Evolutionary conservation across 2,113 vertebrate species (phyloP).

Genomic region (Phycodurus eques): DNA sequence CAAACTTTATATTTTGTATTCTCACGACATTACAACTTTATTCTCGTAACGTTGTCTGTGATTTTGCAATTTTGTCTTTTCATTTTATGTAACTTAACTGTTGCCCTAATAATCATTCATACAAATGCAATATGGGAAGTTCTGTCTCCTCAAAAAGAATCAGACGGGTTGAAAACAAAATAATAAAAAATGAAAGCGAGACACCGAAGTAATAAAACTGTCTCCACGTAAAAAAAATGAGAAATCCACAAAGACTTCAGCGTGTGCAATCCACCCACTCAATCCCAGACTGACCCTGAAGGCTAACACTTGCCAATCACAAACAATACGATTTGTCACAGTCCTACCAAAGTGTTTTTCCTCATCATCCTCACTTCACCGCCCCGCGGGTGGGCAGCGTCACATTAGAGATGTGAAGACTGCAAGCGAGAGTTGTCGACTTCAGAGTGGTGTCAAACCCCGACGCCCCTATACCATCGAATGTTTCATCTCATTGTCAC

Average conservation of each 20-base stretch:
- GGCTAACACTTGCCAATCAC: slow-evolving; percentile 58
- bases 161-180: slow-evolving; percentile 6
- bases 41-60: neutral
- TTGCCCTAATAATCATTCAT: neutral
- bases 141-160: slow-evolving; percentile 23
- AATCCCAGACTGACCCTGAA: slow-evolving; percentile 38
- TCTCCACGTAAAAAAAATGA: slow-evolving; percentile 32
- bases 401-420: slow-evolving; percentile 60
- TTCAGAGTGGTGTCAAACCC: slow-evolving; percentile 41
- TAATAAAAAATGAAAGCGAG: neutral
- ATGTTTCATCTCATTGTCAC: slow-evolving; percentile 58
- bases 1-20: too few relatives aligned
- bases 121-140: neutral
- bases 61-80: neutral
- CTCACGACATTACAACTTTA: too few relatives aligned
- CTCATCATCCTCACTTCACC: slow-evolving; percentile 19
- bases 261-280: slow-evolving; percentile 32
- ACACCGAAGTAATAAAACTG: slow-evolving; percentile 56
- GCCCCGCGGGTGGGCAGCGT: slow-evolving; percentile 37
- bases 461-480: slow-evolving; percentile 39
- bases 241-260: slow-evolving; percentile 33
- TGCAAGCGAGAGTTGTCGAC: slow-evolving; percentile 48
- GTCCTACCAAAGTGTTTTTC: slow-evolving; percentile 40
- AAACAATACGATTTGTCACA: slow-evolving; percentile 45
- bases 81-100: neutral